Evolutionary conservation across 2,888 invertebrate genomes (phyloP).

Genomic region (Harpalus rubripes): DNA sequence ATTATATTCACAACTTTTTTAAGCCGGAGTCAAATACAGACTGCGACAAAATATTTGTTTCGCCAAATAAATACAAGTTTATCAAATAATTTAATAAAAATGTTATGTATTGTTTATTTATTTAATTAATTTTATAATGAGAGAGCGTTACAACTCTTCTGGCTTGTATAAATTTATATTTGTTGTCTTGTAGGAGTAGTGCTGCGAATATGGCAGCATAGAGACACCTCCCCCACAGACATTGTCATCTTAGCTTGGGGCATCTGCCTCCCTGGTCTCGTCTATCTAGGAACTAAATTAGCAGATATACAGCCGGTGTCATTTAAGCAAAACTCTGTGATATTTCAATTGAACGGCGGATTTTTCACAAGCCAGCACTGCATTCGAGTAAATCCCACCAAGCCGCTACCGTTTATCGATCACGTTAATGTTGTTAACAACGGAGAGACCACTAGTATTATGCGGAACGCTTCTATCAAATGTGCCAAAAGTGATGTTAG

Average conservation of each 20-base stretch:
- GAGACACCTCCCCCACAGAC: conserved; percentile 77
- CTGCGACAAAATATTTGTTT: no score
- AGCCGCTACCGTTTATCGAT: conserved; percentile 73
- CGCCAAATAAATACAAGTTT: no score
- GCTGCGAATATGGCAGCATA: conserved; percentile 77
- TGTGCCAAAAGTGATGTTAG: conserved; percentile 83
- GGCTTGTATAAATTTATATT: no score
- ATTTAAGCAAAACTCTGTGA: conserved; percentile 85
- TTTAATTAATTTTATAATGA: no score
- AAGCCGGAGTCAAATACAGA: no score
- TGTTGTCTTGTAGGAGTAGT: conserved; percentile 74
- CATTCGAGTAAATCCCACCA: conserved; percentile 74
- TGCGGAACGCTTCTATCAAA: conserved; percentile 77
- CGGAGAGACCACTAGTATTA: conserved; percentile 72
- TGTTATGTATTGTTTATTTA: no score
- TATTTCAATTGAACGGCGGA: conserved; percentile 93
- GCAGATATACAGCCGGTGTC: conserved; percentile 83
- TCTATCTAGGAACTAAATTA: conserved; percentile 86
- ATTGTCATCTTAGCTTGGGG: conserved; percentile 89
- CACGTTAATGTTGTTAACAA: conserved; percentile 74
- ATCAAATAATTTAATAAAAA: no score
- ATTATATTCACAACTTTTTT: no score
- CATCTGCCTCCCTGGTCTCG: conserved; percentile 90
- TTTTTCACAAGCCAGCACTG: conserved; percentile 85
- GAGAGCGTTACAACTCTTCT: no score